Conservation (phyloP, 2,888 invertebrate genomes). For the Acrobasis consociella region DNA sequence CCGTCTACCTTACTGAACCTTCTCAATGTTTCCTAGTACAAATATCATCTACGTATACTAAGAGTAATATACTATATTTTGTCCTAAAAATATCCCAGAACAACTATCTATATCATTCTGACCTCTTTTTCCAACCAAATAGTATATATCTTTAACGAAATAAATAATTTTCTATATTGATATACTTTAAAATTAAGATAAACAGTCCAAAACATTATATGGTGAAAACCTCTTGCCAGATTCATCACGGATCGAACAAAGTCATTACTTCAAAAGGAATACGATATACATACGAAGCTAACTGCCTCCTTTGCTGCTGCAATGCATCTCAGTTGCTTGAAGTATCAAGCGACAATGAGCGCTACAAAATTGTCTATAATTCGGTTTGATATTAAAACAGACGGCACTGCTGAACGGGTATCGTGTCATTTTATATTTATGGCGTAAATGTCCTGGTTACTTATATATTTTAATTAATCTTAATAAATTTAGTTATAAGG, state of each 20-base stretch:
- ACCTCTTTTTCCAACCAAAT: neutral
- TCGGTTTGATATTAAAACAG: too few relatives aligned
- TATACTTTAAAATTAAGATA: neutral
- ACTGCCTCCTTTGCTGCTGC: too few relatives aligned
- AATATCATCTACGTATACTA: conserved; percentile 5
- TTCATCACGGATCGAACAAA: neutral
- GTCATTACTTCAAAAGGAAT: too few relatives aligned
- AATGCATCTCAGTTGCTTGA: too few relatives aligned
- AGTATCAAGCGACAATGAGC: too few relatives aligned
- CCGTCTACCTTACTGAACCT: conserved; percentile 12
- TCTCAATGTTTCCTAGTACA: conserved; percentile 4
- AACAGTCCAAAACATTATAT: neutral
- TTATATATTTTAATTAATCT: neutral
- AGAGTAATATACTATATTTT: neutral
- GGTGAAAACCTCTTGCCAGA: neutral
- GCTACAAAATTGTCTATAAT: too few relatives aligned
- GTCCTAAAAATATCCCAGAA: neutral
- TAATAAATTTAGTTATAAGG: neutral
- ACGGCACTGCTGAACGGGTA: neutral
- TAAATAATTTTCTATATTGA: neutral
- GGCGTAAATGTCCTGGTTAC: neutral
- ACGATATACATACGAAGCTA: too few relatives aligned
- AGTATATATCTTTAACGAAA: neutral
- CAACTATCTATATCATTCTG: neutral
- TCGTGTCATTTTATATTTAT: neutral